phyloP scores from a whole-genome alignment of 1,140 invertebrate genomes.

The Drosophila ogumai region DNA sequence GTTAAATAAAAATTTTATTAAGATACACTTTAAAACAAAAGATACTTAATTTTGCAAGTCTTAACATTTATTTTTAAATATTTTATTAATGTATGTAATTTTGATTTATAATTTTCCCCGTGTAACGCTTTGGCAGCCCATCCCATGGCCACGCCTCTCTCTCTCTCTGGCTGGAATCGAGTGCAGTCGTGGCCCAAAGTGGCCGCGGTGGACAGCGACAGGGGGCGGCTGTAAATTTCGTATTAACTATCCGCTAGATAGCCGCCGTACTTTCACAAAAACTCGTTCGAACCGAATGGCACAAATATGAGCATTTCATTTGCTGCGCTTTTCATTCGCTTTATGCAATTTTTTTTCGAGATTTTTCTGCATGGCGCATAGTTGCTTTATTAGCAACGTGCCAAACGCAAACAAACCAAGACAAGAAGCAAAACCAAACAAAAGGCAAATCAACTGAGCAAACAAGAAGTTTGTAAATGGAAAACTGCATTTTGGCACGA shows the following conservation, averaged over 20 bases:
- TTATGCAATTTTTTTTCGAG: conserved; percentile 24
- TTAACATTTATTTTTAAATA: background rate
- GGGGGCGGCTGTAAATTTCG: conserved; percentile 36
- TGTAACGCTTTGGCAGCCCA: conserved; percentile 15
- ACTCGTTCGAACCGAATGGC: conserved; percentile 51
- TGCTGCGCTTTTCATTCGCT: conserved; percentile 35
- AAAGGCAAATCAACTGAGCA: conserved; percentile 41
- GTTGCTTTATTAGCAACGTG: conserved; percentile 55
- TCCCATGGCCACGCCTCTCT: conserved; percentile 19
- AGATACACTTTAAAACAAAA: background rate
- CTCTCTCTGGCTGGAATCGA: conserved; percentile 31
- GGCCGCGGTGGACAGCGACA: conserved; percentile 14
- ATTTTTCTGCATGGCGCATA: conserved; percentile 20
- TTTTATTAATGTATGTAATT: no score
- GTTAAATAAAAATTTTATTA: background rate
- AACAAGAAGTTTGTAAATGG: conserved; percentile 55
- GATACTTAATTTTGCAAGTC: background rate
- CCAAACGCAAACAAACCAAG: conserved; percentile 36
- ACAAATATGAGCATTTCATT: conserved; percentile 59
- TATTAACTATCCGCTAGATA: conserved; percentile 61
- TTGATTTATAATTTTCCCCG: background rate
- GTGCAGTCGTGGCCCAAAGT: conserved; percentile 33
- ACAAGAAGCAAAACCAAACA: conserved; percentile 39
- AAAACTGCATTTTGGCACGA: conserved; percentile 76
- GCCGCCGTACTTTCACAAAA: conserved; percentile 55